A percentile compares a stretch with the other conserved stretches of the same genome.
Conservation (phyloP, 2,113 vertebrate species). For the Sminthopsis crassicaudata region DNA sequence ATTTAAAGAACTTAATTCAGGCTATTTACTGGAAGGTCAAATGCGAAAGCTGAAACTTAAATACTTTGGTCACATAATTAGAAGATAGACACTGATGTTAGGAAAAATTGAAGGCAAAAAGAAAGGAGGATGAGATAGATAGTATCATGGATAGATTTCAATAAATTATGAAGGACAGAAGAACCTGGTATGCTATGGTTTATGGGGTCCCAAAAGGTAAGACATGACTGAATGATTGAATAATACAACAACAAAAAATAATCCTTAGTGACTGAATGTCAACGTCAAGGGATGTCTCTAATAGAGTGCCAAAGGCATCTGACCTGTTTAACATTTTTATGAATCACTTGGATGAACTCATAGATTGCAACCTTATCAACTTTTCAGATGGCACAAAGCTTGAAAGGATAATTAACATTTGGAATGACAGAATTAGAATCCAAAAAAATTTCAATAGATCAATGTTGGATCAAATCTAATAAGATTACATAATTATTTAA, state of each 20-base stretch:
- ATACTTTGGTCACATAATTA: not conserved
- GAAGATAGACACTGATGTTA: not conserved
- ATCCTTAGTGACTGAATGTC: not conserved
- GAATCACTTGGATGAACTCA: not conserved
- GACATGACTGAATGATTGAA: not conserved
- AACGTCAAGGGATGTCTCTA: not conserved
- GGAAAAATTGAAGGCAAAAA: not conserved
- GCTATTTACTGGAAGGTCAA: not conserved
- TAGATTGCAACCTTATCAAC: not conserved
- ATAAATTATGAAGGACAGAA: not conserved
- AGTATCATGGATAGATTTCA: not conserved
- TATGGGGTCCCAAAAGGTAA: not conserved
- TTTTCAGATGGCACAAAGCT: not conserved
- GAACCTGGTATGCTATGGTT: not conserved
- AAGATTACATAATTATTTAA: not conserved
- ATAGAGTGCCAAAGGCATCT: not conserved
- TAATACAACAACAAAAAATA: not conserved
- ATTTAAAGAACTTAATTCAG: not conserved
- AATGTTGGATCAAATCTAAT: not conserved
- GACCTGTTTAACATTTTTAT: not conserved
- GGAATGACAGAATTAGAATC: not conserved
- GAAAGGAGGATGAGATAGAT: not conserved
- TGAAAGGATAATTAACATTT: not conserved
- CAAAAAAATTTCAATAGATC: not conserved
- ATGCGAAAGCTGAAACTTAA: not conserved